These are phyloP conservation scores for Scaptomyza reducta DNA, from an alignment of 2,888 invertebrate genomes.

Conservation along the genomic window DNA sequence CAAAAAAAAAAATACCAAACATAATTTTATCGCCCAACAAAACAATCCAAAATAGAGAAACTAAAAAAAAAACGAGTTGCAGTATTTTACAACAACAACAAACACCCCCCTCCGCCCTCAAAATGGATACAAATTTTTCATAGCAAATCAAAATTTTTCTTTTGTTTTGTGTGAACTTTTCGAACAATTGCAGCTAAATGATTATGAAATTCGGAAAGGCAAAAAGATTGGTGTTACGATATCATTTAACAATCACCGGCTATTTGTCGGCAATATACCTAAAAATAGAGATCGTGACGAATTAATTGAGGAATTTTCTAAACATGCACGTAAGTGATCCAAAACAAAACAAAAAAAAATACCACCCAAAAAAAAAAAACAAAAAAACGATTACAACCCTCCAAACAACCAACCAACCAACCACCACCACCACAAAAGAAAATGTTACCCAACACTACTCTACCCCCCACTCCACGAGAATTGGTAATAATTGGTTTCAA, in stretches of 20 bases:
- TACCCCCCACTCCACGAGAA: slow-evolving; percentile 32
- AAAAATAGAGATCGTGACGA: slow-evolving; percentile 99
- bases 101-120: slow-evolving; percentile 50
- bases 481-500: slow-evolving; percentile 53
- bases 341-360: slow-evolving; percentile 61
- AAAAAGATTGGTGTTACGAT: slow-evolving; percentile 99
- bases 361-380: slow-evolving; percentile 19
- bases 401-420: slow-evolving; percentile 9
- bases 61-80: slow-evolving; percentile 28
- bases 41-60: slow-evolving; percentile 40
- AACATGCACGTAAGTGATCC: slow-evolving; percentile 97
- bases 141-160: slow-evolving; percentile 78
- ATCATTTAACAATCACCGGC: slow-evolving; percentile 99
- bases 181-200: slow-evolving; percentile 98
- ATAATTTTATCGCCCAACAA: slow-evolving; percentile 47
- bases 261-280: slow-evolving; percentile 99
- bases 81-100: slow-evolving; percentile 1
- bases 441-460: slow-evolving; percentile 28
- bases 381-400: slow-evolving; percentile 35
- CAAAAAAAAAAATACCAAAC: slow-evolving; percentile 19
- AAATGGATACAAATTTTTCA: slow-evolving; percentile 75
- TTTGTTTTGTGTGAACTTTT: slow-evolving; percentile 85
- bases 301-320: slow-evolving; percentile 99
- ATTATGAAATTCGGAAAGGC: slow-evolving; percentile 99
- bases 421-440: slow-evolving; percentile 28